A percentile compares a stretch with the other conserved stretches of the same genome.
Conservation (phyloP, 2,888 invertebrate species). For the Zaprionus bogoriensis region DNA sequence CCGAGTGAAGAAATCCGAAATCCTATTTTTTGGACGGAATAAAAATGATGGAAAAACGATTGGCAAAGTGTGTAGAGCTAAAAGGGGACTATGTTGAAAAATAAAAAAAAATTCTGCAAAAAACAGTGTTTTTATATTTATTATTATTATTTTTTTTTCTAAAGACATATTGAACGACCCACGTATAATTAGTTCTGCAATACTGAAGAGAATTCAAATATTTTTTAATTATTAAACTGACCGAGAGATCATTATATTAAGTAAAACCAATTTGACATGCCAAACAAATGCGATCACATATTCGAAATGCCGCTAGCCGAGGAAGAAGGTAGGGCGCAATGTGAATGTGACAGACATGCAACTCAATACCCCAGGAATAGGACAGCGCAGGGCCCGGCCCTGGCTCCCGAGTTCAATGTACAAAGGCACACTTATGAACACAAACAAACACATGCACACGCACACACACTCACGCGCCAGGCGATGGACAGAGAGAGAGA, state of each 20-base stretch:
- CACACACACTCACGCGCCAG: constrained; percentile 14
- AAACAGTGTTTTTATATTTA: too few relatives aligned
- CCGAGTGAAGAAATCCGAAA: too few relatives aligned
- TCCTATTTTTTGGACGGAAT: too few relatives aligned
- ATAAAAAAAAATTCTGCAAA: too few relatives aligned
- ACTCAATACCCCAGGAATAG: constrained; percentile 50
- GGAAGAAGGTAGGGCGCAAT: background rate
- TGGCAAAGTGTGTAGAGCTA: too few relatives aligned
- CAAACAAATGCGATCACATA: background rate
- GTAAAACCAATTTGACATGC: too few relatives aligned
- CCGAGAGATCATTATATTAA: background rate
- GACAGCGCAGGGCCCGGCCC: constrained; percentile 36
- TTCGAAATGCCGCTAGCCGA: background rate
- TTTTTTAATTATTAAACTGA: background rate
- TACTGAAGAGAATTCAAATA: too few relatives aligned
- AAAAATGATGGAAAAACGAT: too few relatives aligned
- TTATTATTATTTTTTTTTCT: too few relatives aligned
- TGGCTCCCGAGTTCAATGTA: constrained; percentile 60
- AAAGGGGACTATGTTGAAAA: too few relatives aligned
- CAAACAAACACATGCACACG: constrained; percentile 10
- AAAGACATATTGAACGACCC: too few relatives aligned
- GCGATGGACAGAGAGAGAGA: constrained; percentile 64
- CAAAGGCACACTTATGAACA: constrained; percentile 47
- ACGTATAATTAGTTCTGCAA: too few relatives aligned
- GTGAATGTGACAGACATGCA: constrained; percentile 40